Evolutionary conservation across 2,113 vertebrate species (phyloP), one percentile per base, ranked within the genome.

Genomic region (Planiliza haematocheilus): DNA sequence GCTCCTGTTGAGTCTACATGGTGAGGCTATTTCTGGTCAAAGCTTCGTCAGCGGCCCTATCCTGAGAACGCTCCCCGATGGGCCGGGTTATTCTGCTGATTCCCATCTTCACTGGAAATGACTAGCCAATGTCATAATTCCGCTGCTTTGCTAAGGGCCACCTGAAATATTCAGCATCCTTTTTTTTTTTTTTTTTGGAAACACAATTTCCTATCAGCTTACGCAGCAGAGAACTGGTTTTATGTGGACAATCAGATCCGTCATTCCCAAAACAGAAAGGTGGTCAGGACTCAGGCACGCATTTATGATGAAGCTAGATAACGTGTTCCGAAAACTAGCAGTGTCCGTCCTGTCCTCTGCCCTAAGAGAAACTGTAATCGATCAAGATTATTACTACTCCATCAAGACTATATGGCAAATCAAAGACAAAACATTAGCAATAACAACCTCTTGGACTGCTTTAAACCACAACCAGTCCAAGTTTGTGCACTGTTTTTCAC

Each of bases 21-120:
- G 84, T 83, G 89, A 91, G 88, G 84, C 83, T 92, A 91, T 93
- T 92, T 88, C 59, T 68, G 85, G 70, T 8, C 17, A 73, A 74
- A 63, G 82, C 90, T 83, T 88, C 70, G 89, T 93, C 92, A 92
- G 93, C 92, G 86, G 73, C 82, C 65, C 72, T 78, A 66, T 38
- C 14, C 69, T 84, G 64, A 78, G 83, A 89, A 75, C 38, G 42
- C 55, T 88, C 88, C 82, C 89, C 75, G 86, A 90, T 92, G 91
- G 88, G 80, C 73, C 64, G 57, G 81, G 72, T 81, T 84, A 81
- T 85, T 81, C 77, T 83, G 85, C 86, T 91, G 92, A 93, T 85
- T 64, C 79, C 80, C 88, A 82, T 88, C 87, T 84, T 56, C 72
- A 41, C 70, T 84, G 60, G 74, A 90, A 88, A 88, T 83, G 66